Percentiles rank a stretch among this genome's conserved stretches.
Evolutionary conservation across 2,888 invertebrate genomes (phyloP).

Genomic region (Ectobius pallidus): DNA sequence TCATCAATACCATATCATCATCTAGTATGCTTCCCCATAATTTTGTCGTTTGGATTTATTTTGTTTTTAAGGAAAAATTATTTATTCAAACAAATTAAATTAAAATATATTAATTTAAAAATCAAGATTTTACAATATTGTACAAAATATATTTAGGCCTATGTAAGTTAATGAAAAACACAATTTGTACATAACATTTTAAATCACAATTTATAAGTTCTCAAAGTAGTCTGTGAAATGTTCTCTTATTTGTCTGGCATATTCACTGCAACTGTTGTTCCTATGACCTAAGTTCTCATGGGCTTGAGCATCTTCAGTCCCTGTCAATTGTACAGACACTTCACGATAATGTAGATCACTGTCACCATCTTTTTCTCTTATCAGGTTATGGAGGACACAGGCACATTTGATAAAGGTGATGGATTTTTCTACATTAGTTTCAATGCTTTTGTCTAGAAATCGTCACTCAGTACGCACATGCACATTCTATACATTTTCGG

Average conservation of each 20-base stretch:
- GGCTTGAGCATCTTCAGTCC: background rate
- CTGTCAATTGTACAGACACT: background rate
- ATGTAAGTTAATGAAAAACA: too few species aligned
- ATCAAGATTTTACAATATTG: too few species aligned
- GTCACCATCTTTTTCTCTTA: background rate
- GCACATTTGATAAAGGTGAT: background rate
- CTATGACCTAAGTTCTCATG: background rate
- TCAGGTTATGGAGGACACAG: background rate
- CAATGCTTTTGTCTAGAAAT: background rate
- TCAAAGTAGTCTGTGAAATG: background rate
- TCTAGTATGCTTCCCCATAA: too few species aligned
- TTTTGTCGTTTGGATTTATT: too few species aligned
- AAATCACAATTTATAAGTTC: background rate
- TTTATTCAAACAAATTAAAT: too few species aligned
- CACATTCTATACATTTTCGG: background rate
- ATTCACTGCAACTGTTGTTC: background rate
- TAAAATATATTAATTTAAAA: too few species aligned
- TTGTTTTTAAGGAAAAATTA: too few species aligned
- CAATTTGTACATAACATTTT: too few species aligned
- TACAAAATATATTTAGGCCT: too few species aligned
- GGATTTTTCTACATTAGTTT: background rate
- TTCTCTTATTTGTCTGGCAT: too few species aligned
- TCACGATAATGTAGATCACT: background rate
- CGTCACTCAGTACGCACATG: background rate
- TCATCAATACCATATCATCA: too few species aligned